phyloP scores from a whole-genome alignment of 2,113 vertebrate species.

The Erythrocercus mccallii region DNA sequence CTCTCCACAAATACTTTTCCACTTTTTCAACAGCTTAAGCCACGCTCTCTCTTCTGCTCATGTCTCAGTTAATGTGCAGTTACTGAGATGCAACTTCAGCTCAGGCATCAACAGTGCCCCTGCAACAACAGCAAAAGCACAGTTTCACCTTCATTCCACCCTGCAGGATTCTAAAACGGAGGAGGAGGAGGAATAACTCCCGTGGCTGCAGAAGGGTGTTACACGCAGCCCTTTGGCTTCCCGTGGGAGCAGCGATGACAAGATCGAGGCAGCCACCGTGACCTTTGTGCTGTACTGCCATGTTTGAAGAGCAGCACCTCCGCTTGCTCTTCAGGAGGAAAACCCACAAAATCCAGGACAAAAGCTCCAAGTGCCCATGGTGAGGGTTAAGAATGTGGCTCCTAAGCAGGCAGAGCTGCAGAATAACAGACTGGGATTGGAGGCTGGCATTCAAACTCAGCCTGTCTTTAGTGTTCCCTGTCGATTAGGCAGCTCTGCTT shows the following conservation, averaged over 20 bases:
- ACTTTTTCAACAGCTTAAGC: neutral
- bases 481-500: conserved; percentile 9
- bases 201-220: neutral
- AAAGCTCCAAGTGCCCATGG: neutral
- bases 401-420: neutral
- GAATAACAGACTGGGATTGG: neutral
- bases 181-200: neutral
- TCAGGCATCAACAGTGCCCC: neutral
- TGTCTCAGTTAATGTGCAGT: neutral
- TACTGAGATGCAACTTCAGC: neutral
- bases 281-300: neutral
- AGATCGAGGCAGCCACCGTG: neutral
- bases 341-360: neutral
- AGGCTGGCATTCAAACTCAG: conserved; percentile 20
- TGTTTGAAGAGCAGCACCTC: neutral
- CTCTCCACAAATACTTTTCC: neutral
- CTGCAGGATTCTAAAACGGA: neutral
- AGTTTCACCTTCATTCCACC: neutral
- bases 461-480: neutral
- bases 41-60: neutral
- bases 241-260: neutral
- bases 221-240: neutral
- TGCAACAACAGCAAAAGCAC: neutral
- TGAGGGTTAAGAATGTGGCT: neutral
- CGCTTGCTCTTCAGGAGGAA: neutral